phyloP scores from a whole-genome alignment of 1,140 invertebrate species.

The Hyles vespertilio region DNA sequence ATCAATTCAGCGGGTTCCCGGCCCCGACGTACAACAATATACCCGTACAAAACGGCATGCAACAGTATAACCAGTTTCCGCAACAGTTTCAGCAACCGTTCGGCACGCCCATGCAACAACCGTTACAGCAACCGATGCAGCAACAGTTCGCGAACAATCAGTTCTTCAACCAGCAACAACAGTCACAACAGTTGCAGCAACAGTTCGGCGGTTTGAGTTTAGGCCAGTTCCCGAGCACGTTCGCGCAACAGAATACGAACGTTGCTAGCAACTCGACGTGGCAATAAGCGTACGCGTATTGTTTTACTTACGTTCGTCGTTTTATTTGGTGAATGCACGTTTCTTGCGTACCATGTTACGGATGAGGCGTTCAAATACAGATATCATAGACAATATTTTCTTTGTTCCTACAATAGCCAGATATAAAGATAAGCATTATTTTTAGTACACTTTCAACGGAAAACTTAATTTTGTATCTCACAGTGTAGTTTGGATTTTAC shows the following conservation, averaged over 20 bases:
- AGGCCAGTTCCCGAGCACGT: conserved; percentile 60
- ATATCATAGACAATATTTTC: no score
- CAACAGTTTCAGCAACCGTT: conserved; percentile 32
- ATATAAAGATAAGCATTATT: no score
- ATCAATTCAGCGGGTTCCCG: conserved; percentile 26
- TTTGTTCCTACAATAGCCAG: no score
- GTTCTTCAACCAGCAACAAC: conserved; percentile 41
- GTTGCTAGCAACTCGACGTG: conserved; percentile 60
- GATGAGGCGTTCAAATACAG: no score
- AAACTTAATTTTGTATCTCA: no score
- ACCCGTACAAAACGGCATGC: conserved; percentile 19
- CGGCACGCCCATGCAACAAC: conserved; percentile 29
- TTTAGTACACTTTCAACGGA: no score
- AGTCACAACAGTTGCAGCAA: conserved; percentile 41
- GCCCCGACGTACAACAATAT: conserved; percentile 15
- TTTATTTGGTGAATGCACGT: conserved; percentile 4
- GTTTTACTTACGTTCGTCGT: background rate
- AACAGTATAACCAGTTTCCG: conserved; percentile 2
- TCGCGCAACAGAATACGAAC: conserved; percentile 50
- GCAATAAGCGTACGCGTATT: conserved; percentile 38
- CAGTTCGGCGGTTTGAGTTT: conserved; percentile 56
- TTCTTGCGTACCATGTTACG: background rate
- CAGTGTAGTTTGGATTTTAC: no score
- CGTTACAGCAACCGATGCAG: conserved; percentile 30
- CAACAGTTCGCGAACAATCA: conserved; percentile 34